phyloP scores from a whole-genome alignment of 2,113 vertebrate genomes.

The Lycaon pictus region DNA sequence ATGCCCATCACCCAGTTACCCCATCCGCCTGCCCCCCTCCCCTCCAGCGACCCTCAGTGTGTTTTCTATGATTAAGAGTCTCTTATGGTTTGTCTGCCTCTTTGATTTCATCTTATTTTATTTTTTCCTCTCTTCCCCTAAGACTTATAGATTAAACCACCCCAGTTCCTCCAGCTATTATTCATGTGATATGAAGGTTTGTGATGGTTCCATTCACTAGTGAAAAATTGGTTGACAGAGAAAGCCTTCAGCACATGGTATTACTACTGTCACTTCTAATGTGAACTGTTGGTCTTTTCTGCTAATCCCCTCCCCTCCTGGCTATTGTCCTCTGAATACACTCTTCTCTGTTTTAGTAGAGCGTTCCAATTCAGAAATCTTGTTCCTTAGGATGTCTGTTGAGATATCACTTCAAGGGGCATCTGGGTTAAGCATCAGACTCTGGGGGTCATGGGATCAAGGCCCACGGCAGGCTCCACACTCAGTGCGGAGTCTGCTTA shows the following conservation, averaged over 20 bases:
- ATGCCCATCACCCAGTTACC: too few species aligned
- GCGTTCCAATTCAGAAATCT: background rate
- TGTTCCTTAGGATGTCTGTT: background rate
- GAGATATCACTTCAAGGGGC: background rate
- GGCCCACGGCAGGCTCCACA: rapidly evolving
- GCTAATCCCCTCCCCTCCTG: background rate
- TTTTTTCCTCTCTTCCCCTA: too few species aligned
- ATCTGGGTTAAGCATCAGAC: background rate
- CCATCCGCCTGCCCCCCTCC: too few species aligned
- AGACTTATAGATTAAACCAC: background rate
- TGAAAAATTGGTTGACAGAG: background rate
- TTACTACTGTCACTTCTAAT: background rate
- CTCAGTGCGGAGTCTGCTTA: background rate
- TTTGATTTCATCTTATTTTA: too few species aligned
- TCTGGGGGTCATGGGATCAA: background rate
- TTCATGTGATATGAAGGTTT: background rate
- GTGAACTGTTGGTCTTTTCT: background rate
- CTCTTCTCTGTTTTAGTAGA: background rate
- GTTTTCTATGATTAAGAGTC: too few species aligned
- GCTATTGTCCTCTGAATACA: background rate
- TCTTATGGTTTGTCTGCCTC: too few species aligned
- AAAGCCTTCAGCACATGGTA: background rate
- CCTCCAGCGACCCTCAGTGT: too few species aligned
- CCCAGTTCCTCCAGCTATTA: background rate
- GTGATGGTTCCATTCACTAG: background rate